Evolutionary conservation across 2,888 invertebrate genomes (phyloP), one percentile per base, ranked within the genome.

Genomic region (Rhimphoctona megacephalus): DNA sequence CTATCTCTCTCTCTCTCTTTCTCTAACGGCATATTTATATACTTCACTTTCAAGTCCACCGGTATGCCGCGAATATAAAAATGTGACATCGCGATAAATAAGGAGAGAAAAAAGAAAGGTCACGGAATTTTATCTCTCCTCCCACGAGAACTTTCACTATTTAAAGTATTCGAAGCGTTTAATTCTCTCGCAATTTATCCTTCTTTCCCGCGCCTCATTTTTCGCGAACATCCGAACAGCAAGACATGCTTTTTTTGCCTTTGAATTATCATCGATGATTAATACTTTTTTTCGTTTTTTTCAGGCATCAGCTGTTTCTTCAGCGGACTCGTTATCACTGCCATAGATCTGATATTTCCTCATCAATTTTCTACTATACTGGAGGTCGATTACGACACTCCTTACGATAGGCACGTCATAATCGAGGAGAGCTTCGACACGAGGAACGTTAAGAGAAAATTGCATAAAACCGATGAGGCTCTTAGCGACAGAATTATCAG

Each of bases 341-440:
- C 97, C 17, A 95, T 99, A 88, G 98, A 98, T 94, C 95, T 98
- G 92, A 96, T 98, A 89, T 98, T 97, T 95, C 98, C 98, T 7
- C 98, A 98, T 94, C 97, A 97, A 90, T 98, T 99, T 95, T 98
- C 98, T 66, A 98, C 98, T 0, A 97, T 98, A 89, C 95, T 98
- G 83, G 98, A 98, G 94, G 97, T 98, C 67, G 98, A 99, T 95
- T 98, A 98, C 94, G 98, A 98, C 94, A 98, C 98, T 22, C 98
- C 98, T 0, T 98, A 98, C 93, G 98, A 98, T 94, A 95, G 98
- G 69, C 98, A 98, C 94, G 98, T 98, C 86, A 98, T 98, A 83
- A 97, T 98, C 87, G 98, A 98, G 91, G 98, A 98, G 94, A 98
- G 98, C 90, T 96, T 97, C 91, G 97, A 96, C 91, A 96, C 96